phyloP scores from a whole-genome alignment of 1,140 invertebrate species.

The Drepana arcuata region DNA sequence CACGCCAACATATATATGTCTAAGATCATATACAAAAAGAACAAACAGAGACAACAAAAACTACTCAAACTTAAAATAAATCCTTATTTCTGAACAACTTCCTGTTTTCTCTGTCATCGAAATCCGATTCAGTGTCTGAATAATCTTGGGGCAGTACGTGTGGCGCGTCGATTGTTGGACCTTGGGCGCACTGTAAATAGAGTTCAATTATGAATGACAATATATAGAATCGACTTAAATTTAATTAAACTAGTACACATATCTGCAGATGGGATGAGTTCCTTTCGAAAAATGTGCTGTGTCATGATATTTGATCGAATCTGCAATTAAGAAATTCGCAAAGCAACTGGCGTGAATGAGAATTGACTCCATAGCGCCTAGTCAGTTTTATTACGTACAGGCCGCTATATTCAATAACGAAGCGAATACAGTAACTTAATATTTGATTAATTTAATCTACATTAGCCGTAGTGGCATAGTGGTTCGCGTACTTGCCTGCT shows the following conservation, averaged over 20 bases:
- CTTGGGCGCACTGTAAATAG: slow-evolving; percentile 26
- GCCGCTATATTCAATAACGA: too few relatives aligned
- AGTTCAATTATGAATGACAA: background rate
- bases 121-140: slow-evolving; percentile 49
- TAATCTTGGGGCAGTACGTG: slow-evolving; percentile 20
- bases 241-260: too few relatives aligned
- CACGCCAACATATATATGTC: background rate
- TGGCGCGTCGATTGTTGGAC: slow-evolving; percentile 18
- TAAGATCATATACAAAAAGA: too few relatives aligned
- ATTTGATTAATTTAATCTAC: too few relatives aligned
- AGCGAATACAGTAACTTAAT: too few relatives aligned
- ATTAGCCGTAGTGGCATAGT: too few relatives aligned
- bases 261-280: background rate
- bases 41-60: background rate
- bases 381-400: too few relatives aligned
- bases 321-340: background rate
- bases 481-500: too few relatives aligned
- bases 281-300: background rate
- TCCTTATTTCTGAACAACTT: slow-evolving; percentile 9
- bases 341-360: too few relatives aligned
- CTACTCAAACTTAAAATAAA: background rate
- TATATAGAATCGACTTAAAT: background rate
- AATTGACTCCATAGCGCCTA: too few relatives aligned
- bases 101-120: slow-evolving; percentile 27
- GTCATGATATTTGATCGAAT: background rate